Evolutionary conservation across 2,797 vertebrate genomes (phyloP).

Genomic region (Artibeus jamaicensis): DNA sequence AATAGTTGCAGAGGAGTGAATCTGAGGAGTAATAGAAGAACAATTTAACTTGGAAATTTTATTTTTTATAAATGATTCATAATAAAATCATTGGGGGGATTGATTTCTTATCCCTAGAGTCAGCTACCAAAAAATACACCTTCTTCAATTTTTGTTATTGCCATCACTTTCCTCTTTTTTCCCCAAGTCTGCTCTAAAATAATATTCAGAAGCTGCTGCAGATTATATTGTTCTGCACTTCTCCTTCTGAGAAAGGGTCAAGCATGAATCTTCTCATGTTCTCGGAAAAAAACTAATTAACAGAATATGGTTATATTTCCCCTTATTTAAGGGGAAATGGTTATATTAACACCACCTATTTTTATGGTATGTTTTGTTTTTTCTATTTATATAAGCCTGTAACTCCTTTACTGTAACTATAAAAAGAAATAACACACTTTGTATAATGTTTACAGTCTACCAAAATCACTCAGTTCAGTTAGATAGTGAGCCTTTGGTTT

Average conservation of each 20-base stretch:
- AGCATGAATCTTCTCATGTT: neutral
- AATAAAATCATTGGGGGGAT: neutral
- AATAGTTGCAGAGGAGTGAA: neutral
- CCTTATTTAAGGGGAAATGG: neutral
- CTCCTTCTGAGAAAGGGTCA: neutral
- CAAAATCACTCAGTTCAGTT: neutral
- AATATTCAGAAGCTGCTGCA: neutral
- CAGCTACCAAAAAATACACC: neutral
- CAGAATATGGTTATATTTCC: neutral
- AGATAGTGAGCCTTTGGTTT: neutral
- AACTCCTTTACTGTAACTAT: neutral
- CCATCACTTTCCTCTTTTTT: neutral
- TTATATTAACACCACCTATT: neutral
- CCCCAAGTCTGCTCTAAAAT: neutral
- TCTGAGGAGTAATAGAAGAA: neutral
- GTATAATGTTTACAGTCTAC: neutral
- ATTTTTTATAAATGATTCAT: neutral
- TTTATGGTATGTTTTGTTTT: neutral
- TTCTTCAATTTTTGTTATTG: neutral
- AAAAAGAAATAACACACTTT: conserved; percentile 8
- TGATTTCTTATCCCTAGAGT: neutral
- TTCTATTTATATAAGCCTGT: neutral
- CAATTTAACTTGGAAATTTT: neutral
- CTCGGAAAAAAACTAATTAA: neutral
- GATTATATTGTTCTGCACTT: accelerated